Evolutionary conservation across 2,888 invertebrate genomes (phyloP).

Genomic region (Caenorhabditis zanzibari): DNA sequence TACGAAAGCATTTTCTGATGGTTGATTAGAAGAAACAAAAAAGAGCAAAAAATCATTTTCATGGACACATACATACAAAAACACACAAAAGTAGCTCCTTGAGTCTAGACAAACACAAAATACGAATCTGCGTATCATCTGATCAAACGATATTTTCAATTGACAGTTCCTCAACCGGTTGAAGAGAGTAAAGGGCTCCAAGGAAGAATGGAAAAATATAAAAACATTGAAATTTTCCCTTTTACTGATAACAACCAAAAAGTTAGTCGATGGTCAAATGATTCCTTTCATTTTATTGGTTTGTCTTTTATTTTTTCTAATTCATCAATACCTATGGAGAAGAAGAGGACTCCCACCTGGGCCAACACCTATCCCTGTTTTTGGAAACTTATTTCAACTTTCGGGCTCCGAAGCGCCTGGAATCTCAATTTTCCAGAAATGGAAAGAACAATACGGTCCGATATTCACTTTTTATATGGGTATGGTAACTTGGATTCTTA

Average conservation of each 20-base stretch:
- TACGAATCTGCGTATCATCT: slow-evolving; percentile 34
- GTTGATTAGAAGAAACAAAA: not conserved
- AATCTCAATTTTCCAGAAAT: slow-evolving; percentile 66
- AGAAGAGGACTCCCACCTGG: slow-evolving; percentile 47
- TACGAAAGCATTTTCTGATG: slow-evolving; percentile 22
- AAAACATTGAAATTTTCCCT: slow-evolving; percentile 13
- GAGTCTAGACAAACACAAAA: slow-evolving; percentile 39
- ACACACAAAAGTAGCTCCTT: not conserved
- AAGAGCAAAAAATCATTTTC: slow-evolving; percentile 18
- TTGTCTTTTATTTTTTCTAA: slow-evolving; percentile 30
- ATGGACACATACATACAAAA: not conserved
- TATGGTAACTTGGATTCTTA: not conserved
- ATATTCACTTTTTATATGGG: slow-evolving; percentile 68
- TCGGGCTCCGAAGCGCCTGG: slow-evolving; percentile 60
- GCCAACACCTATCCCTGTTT: slow-evolving; percentile 65
- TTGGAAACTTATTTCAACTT: slow-evolving; percentile 66
- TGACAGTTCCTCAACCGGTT: slow-evolving; percentile 24
- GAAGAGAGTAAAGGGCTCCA: not conserved
- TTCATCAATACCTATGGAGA: slow-evolving; percentile 50
- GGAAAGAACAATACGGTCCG: slow-evolving; percentile 66
- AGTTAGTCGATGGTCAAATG: slow-evolving; percentile 19
- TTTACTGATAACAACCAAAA: slow-evolving; percentile 32
- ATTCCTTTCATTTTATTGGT: slow-evolving; percentile 25
- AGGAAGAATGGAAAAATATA: not conserved
- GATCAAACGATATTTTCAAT: slow-evolving; percentile 2